Conservation (phyloP, 2,113 vertebrate genomes). For the human region DNA sequence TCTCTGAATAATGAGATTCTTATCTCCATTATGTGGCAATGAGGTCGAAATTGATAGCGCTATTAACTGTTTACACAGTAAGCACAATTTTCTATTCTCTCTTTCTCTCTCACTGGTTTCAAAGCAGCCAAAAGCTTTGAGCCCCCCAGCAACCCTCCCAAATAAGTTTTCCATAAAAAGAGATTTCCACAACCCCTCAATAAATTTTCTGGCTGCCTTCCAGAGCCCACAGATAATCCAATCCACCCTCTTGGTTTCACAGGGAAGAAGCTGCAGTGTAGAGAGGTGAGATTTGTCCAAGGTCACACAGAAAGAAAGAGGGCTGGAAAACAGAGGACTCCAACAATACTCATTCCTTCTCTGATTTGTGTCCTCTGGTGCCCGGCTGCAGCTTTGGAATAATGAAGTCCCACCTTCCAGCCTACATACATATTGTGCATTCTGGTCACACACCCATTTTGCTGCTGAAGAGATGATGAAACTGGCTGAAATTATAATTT, state of each 20-base stretch:
- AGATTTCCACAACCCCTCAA: background rate
- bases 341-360: too few species aligned
- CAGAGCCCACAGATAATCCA: background rate
- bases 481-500: conserved; percentile 44
- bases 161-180: background rate
- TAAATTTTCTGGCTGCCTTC: background rate
- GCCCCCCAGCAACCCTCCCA: background rate
- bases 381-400: background rate
- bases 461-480: conserved; percentile 42
- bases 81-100: conserved; percentile 41
- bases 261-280: background rate
- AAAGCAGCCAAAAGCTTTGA: background rate
- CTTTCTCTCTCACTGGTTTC: background rate
- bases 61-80: conserved; percentile 53
- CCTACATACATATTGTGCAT: conserved; percentile 25
- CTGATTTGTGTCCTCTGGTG: background rate
- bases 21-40: conserved; percentile 41
- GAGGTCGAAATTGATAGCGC: conserved; percentile 18
- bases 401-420: background rate
- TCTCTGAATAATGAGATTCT: conserved; percentile 61
- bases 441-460: background rate
- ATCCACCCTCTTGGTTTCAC: background rate
- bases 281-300: background rate
- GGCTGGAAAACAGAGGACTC: background rate
- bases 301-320: background rate